Percentiles rank a stretch among this genome's conserved stretches.
These are phyloP conservation scores for Leptopilina clavipes DNA, from an alignment of 1,140 invertebrate genomes.

Conservation along the genomic window DNA sequence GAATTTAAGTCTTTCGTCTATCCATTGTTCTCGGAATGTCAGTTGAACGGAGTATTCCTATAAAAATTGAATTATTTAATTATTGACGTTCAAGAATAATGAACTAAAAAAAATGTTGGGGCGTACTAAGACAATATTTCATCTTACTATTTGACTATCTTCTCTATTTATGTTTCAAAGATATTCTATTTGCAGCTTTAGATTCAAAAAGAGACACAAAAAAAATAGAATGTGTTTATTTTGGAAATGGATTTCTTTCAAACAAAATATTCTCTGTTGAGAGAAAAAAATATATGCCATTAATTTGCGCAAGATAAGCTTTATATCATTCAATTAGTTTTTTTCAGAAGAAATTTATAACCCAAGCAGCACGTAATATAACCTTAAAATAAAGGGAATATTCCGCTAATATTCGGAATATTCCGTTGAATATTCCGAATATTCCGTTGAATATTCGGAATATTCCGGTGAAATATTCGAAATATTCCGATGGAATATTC, in stretches of 20 bases:
- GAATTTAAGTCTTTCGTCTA: conserved; percentile 93
- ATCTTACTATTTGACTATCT: conserved; percentile 9
- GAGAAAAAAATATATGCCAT: neutral
- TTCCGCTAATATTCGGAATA: too few species aligned
- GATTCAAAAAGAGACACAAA: neutral
- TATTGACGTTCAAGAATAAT: neutral
- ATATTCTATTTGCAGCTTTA: conserved; percentile 10
- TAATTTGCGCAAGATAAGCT: neutral
- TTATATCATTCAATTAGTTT: neutral
- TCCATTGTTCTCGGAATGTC: conserved; percentile 97
- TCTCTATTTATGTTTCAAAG: neutral
- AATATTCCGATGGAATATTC: too few species aligned
- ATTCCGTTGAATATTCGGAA: too few species aligned
- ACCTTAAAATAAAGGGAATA: too few species aligned
- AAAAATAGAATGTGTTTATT: conserved; percentile 4
- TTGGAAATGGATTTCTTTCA: neutral
- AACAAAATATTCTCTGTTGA: neutral
- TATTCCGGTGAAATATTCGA: too few species aligned
- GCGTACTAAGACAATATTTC: conserved; percentile 15
- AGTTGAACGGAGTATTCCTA: conserved; percentile 97
- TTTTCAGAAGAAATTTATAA: too few species aligned
- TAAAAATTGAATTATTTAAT: conserved; percentile 61
- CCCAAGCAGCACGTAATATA: too few species aligned
- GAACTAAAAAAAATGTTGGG: neutral
- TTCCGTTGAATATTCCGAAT: too few species aligned